Evolutionary conservation across 2,113 vertebrate species (phyloP).

Genomic region (Pycnonotus jocosus): DNA sequence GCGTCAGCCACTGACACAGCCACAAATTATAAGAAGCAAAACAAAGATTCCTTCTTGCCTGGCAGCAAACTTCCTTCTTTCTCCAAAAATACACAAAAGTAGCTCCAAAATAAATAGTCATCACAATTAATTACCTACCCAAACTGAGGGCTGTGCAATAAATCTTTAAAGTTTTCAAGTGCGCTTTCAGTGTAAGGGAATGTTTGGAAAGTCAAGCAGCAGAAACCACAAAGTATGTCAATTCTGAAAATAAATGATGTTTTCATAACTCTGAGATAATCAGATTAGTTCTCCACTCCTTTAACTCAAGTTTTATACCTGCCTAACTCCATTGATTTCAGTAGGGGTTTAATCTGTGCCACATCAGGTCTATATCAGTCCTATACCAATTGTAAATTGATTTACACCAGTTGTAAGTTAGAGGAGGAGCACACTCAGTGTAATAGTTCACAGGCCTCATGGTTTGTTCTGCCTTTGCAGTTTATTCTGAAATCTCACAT

Average conservation of each 20-base stretch:
- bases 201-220: background rate
- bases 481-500: background rate
- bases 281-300: slow-evolving; percentile 14
- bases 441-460: background rate
- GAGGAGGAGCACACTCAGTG: background rate
- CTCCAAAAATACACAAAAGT: slow-evolving; percentile 4
- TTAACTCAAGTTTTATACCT: slow-evolving; percentile 25
- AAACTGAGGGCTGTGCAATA: background rate
- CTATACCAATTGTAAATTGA: slow-evolving; percentile 20
- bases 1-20: background rate
- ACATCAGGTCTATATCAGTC: background rate
- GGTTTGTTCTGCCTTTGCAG: background rate
- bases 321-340: slow-evolving; percentile 7
- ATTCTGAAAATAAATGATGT: slow-evolving; percentile 24
- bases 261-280: slow-evolving; percentile 50
- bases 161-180: slow-evolving; percentile 29
- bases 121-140: slow-evolving; percentile 43
- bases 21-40: slow-evolving; percentile 30
- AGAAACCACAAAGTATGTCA: slow-evolving; percentile 26
- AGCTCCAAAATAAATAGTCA: slow-evolving; percentile 50
- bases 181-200: background rate
- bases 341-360: background rate
- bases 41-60: slow-evolving; percentile 30
- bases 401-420: background rate
- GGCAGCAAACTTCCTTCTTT: background rate